phyloP scores from a whole-genome alignment of 2,797 vertebrate species.

The Sebastolobus alascanus region DNA sequence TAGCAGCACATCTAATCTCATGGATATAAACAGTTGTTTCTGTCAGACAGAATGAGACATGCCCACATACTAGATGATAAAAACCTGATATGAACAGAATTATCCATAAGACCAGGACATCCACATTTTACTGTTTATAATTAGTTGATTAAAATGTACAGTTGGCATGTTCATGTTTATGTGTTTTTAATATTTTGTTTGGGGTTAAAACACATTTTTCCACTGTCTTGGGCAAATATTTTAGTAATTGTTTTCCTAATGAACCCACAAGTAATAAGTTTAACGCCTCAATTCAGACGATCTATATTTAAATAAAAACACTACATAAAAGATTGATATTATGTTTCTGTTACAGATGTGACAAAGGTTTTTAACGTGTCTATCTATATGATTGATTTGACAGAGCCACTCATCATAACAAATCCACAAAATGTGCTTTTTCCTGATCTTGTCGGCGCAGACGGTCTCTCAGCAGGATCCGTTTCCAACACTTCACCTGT shows the following conservation, averaged over 20 bases:
- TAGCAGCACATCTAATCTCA: conserved; percentile 22
- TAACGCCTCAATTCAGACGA: not conserved
- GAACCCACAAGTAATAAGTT: not conserved
- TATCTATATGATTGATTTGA: conserved; percentile 24
- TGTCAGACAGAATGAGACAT: conserved; percentile 7
- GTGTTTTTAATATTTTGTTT: not conserved
- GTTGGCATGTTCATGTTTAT: not conserved
- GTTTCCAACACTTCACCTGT: conserved; percentile 53
- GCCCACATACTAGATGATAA: not conserved
- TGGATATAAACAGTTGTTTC: conserved; percentile 22
- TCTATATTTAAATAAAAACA: not conserved
- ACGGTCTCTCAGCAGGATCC: conserved; percentile 60
- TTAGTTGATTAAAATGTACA: not conserved
- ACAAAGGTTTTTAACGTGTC: not conserved
- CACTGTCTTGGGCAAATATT: not conserved
- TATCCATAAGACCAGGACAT: not conserved
- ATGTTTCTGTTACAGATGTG: not conserved
- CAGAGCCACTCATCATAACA: conserved; percentile 37
- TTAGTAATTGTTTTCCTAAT: not conserved
- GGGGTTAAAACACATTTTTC: not conserved
- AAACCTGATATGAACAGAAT: not conserved
- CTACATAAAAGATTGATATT: not conserved
- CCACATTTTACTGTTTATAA: not conserved
- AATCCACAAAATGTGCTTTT: conserved; percentile 35
- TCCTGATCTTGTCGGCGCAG: conserved; percentile 44